Percentiles rank a stretch among this genome's conserved stretches.
phyloP scores from a whole-genome alignment of 2,888 invertebrate species.

The Teleogryllus oceanicus region DNA sequence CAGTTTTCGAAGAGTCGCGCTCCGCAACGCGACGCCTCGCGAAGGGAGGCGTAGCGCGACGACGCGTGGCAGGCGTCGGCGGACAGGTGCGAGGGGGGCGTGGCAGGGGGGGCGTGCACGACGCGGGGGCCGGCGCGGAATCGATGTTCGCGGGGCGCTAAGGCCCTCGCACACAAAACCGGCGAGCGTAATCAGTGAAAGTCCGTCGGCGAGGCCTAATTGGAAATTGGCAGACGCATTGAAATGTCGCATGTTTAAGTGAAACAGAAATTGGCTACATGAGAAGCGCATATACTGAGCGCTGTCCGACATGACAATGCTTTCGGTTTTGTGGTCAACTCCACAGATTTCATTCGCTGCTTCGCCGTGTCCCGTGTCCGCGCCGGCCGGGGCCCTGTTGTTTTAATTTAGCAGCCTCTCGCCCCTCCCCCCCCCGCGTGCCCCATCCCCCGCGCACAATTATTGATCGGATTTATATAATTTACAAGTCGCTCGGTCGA shows the following conservation, averaged over 20 bases:
- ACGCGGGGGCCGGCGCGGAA: background rate
- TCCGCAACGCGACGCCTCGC: background rate
- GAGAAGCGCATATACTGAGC: slow-evolving; percentile 9
- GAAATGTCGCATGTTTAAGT: slow-evolving; percentile 10
- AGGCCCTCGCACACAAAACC: background rate
- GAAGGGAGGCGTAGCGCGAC: background rate
- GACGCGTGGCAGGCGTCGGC: background rate
- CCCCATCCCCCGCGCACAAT: background rate
- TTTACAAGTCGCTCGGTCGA: background rate
- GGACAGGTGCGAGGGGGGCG: background rate
- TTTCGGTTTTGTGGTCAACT: slow-evolving; percentile 18
- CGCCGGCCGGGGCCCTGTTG: background rate
- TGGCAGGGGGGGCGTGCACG: background rate
- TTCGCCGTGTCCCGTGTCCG: slow-evolving; percentile 18
- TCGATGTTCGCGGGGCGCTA: background rate
- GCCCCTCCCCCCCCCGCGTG: background rate
- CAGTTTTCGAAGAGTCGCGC: too few relatives aligned
- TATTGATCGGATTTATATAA: slow-evolving; percentile 18
- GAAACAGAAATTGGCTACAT: background rate
- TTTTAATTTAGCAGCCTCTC: background rate
- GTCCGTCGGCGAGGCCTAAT: background rate
- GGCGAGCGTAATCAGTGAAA: background rate
- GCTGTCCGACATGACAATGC: slow-evolving; percentile 9
- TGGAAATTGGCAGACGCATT: slow-evolving; percentile 1
- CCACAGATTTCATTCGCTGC: background rate